Evolutionary conservation across 2,797 vertebrate species (phyloP).

Genomic region (Morelia viridis): DNA sequence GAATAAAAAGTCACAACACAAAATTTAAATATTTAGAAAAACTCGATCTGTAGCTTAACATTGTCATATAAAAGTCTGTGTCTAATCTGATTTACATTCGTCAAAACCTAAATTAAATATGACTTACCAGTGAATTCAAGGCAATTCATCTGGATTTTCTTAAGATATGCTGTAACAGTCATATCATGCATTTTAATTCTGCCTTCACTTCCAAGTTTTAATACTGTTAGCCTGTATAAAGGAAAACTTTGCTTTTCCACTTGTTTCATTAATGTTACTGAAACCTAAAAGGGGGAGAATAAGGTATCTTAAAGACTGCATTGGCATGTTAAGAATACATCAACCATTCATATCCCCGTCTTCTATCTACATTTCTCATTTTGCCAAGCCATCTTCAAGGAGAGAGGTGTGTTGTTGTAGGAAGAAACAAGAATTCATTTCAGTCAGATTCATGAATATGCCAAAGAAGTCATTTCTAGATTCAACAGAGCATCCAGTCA

Average conservation of each 20-base stretch:
- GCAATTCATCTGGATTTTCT: conserved; percentile 82
- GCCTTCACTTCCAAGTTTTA: conserved; percentile 85
- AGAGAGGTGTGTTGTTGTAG: not conserved
- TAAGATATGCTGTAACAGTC: conserved; percentile 84
- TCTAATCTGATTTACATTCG: no score
- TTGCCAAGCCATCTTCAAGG: not conserved
- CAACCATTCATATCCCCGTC: not conserved
- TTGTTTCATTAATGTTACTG: conserved; percentile 82
- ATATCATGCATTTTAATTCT: conserved; percentile 81
- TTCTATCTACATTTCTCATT: not conserved
- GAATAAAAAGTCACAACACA: not conserved
- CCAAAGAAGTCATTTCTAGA: not conserved
- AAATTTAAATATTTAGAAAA: not conserved
- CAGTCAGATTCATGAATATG: not conserved
- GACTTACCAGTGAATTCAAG: conserved; percentile 86
- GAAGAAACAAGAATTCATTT: not conserved
- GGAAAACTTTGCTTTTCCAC: conserved; percentile 71
- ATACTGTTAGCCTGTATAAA: conserved; percentile 80
- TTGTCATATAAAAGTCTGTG: not conserved
- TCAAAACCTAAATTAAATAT: not conserved
- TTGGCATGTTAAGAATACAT: not conserved
- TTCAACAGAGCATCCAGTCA: not conserved
- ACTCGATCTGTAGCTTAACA: not conserved
- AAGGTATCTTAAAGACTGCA: not conserved
- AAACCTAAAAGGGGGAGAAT: conserved; percentile 71